Evolutionary conservation across 2,888 invertebrate genomes (phyloP).

Genomic region (Therioaphis trifolii): DNA sequence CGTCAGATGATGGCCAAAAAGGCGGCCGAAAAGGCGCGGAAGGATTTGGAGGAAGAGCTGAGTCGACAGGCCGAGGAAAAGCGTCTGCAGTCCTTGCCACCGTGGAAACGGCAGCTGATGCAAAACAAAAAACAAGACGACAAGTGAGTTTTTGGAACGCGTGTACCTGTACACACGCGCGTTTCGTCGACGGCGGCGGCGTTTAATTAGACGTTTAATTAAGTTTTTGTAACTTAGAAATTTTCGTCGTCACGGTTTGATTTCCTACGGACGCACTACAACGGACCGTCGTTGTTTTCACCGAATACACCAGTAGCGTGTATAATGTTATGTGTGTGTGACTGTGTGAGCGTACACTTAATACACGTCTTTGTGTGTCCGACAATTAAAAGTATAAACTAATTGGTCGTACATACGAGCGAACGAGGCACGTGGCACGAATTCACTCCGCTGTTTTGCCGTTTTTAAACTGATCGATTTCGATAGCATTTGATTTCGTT

Average conservation of each 20-base stretch:
- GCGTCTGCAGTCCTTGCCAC: constrained; percentile 86
- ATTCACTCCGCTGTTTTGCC: neutral
- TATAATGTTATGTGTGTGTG: neutral
- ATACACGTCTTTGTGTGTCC: neutral
- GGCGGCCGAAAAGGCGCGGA: constrained; percentile 91
- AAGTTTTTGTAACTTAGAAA: constrained; percentile 11
- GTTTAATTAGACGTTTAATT: constrained; percentile 7
- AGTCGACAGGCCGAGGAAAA: constrained; percentile 86
- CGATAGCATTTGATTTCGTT: too few relatives aligned
- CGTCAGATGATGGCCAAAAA: constrained; percentile 94
- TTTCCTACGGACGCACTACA: neutral
- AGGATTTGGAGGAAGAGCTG: constrained; percentile 88
- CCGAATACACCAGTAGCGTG: neutral
- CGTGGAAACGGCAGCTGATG: constrained; percentile 92
- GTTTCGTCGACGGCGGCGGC: neutral
- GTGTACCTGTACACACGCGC: neutral
- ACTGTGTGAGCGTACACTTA: too few relatives aligned
- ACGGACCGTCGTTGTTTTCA: constrained; percentile 1
- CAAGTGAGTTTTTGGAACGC: constrained; percentile 75
- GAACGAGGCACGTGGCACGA: neutral
- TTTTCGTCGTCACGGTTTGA: constrained; percentile 46
- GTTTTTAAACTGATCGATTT: neutral
- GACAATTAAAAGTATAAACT: constrained; percentile 31
- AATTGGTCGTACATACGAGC: neutral
- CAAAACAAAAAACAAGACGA: constrained; percentile 81